phyloP scores from a whole-genome alignment of 2,888 invertebrate species.

The Apamea epomidion region DNA sequence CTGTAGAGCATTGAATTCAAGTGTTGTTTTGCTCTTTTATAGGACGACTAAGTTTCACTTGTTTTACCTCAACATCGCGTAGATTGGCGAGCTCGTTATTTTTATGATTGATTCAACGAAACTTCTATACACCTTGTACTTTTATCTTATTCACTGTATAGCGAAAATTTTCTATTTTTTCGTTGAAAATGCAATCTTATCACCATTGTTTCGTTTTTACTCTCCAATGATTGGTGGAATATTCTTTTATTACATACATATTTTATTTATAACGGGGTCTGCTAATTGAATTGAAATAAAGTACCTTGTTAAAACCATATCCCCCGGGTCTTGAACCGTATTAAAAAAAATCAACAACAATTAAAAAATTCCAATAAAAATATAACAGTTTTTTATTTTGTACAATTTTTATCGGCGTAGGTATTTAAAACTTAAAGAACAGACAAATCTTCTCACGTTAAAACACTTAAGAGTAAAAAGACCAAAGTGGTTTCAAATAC shows the following conservation, averaged over 20 bases:
- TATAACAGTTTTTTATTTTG: neutral
- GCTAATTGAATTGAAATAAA: neutral
- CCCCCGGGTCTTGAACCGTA: neutral
- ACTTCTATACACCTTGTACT: neutral
- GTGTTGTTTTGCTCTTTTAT: slow-evolving; percentile 39
- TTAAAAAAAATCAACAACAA: neutral
- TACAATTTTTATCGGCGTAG: neutral
- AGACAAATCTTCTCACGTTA: neutral
- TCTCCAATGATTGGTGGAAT: neutral
- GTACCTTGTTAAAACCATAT: neutral
- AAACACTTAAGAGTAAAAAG: neutral
- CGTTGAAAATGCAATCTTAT: neutral
- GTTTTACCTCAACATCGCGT: slow-evolving; percentile 15
- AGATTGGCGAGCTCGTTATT: slow-evolving; percentile 51
- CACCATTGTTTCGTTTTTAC: slow-evolving; percentile 6
- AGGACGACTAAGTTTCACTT: slow-evolving; percentile 41
- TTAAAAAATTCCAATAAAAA: slow-evolving; percentile 6
- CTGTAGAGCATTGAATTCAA: slow-evolving; percentile 36
- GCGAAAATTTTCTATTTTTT: neutral
- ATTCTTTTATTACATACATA: neutral
- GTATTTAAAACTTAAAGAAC: slow-evolving; percentile 7
- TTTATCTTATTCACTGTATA: neutral
- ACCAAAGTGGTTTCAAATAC: neutral
- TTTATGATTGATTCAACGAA: slow-evolving; percentile 36
- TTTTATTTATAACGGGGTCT: neutral